Percentiles rank a stretch among this genome's conserved stretches.
These are phyloP conservation scores for Acanthosepion pharaonis DNA, from an alignment of 2,888 invertebrate genomes.

Conservation along the genomic window DNA sequence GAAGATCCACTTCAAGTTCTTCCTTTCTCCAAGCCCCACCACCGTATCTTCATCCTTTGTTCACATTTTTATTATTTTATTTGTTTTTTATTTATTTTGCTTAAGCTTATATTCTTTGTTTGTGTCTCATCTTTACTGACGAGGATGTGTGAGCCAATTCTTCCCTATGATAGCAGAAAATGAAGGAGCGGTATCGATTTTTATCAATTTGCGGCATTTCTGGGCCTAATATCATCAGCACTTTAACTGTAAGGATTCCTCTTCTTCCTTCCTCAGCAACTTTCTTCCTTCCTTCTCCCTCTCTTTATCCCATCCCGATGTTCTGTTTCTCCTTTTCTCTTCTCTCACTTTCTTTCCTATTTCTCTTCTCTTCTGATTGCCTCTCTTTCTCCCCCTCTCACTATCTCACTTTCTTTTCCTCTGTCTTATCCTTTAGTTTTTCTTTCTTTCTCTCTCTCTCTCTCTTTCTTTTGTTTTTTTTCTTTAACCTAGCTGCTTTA, in stretches of 20 bases:
- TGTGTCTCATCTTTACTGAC: background rate
- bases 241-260: background rate
- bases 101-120: background rate
- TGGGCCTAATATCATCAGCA: background rate
- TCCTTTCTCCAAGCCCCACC: background rate
- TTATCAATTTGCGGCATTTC: conserved; percentile 16
- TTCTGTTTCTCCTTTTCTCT: background rate
- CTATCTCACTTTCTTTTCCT: background rate
- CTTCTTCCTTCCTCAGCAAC: background rate
- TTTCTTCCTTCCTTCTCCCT: background rate
- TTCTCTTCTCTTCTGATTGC: no score
- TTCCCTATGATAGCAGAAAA: background rate
- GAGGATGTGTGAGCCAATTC: conserved; percentile 22
- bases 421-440: background rate
- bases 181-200: background rate
- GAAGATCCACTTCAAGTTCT: background rate
- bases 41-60: background rate
- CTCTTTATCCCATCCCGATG: background rate
- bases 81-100: background rate
- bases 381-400: background rate
- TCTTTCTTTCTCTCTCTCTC: no score
- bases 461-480: background rate
- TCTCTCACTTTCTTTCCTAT: background rate
- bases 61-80: no score
- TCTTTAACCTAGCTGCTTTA: background rate